These are phyloP conservation scores for Lagocephalus sceleratus DNA, from an alignment of 2,797 vertebrate genomes.

Conservation along the genomic window DNA sequence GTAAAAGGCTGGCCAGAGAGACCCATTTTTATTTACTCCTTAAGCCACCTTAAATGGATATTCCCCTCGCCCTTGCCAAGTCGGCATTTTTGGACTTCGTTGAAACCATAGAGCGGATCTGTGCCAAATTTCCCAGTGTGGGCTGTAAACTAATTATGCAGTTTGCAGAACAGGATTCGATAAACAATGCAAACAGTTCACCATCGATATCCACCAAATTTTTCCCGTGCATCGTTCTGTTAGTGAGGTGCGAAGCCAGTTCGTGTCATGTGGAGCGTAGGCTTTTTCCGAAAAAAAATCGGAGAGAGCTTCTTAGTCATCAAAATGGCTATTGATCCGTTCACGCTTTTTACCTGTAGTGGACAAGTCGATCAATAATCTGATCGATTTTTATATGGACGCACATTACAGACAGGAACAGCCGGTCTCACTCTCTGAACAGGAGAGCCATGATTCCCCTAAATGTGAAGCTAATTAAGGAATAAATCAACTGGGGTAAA, in stretches of 20 bases:
- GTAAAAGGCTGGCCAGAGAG: not conserved
- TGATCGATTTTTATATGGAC: constrained; percentile 57
- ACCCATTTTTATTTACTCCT: constrained; percentile 6
- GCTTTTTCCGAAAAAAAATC: constrained; percentile 29
- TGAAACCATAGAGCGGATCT: not conserved
- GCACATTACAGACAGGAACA: constrained; percentile 55
- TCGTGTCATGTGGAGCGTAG: constrained; percentile 22
- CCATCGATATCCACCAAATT: not conserved
- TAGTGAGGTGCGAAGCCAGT: constrained; percentile 10
- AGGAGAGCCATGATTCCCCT: constrained; percentile 24
- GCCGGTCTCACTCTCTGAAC: constrained; percentile 24
- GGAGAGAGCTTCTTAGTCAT: constrained; percentile 40
- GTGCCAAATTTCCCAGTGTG: not conserved
- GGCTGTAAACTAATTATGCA: not conserved
- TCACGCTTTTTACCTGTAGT: constrained; percentile 57
- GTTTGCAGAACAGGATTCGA: not conserved
- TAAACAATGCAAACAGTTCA: not conserved
- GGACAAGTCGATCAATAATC: constrained; percentile 63
- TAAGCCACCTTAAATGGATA: constrained; percentile 11
- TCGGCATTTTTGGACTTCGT: constrained; percentile 2
- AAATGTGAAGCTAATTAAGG: constrained; percentile 41
- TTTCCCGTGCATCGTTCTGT: not conserved
- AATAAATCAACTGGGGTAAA: constrained; percentile 32
- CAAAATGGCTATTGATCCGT: constrained; percentile 62
- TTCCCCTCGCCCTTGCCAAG: constrained; percentile 32